These are phyloP conservation scores for Sthenelais limicola DNA, from an alignment of 2,888 invertebrate genomes.

Conservation along the genomic window DNA sequence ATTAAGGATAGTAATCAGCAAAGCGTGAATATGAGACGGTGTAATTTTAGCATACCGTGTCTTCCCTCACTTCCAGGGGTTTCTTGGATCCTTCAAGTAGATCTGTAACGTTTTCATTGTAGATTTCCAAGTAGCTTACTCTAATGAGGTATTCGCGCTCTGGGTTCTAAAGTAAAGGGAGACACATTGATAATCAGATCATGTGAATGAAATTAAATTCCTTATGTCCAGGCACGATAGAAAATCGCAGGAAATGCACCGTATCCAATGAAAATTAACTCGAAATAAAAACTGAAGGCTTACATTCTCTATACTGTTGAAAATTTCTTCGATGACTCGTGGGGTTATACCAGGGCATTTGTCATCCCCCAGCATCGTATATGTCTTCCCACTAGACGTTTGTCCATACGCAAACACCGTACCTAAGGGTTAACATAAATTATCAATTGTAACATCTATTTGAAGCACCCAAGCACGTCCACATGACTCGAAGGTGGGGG, in stretches of 20 bases:
- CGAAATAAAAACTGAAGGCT: constrained; percentile 46
- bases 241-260: neutral
- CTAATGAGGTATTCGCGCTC: constrained; percentile 85
- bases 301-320: constrained; percentile 69
- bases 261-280: neutral
- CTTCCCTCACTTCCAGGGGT: constrained; percentile 45
- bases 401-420: constrained; percentile 94
- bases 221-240: neutral
- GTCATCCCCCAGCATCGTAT: constrained; percentile 76
- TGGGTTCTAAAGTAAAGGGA: constrained; percentile 68
- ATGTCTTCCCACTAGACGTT: constrained; percentile 83
- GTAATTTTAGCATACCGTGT: constrained; percentile 42
- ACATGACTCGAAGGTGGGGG: no score
- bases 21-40: no score
- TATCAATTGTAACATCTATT: no score
- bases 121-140: constrained; percentile 95
- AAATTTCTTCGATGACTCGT: constrained; percentile 77
- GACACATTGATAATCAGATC: neutral
- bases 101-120: constrained; percentile 92
- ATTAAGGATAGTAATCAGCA: no score
- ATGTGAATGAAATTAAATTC: neutral
- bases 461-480: no score
- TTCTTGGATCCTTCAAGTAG: constrained; percentile 74
- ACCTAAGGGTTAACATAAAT: no score
- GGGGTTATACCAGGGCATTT: constrained; percentile 83